phyloP scores from a whole-genome alignment of 2,888 invertebrate genomes.

The Macrophya alboannulata region DNA sequence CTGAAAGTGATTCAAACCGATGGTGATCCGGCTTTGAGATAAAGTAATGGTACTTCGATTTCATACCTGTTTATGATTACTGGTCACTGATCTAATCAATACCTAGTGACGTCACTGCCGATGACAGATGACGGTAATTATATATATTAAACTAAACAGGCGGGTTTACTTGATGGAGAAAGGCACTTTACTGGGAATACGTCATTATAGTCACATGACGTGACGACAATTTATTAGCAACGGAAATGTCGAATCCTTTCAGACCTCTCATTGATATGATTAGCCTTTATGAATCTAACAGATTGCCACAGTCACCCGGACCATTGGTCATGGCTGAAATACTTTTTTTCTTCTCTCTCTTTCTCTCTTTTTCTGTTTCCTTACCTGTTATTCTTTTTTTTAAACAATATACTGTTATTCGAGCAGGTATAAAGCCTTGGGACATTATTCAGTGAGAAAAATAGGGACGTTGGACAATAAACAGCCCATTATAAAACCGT shows the following conservation, averaged over 20 bases:
- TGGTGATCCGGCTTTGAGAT: neutral
- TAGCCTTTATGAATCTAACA: neutral
- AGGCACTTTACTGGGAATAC: conserved; percentile 16
- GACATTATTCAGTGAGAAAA: neutral
- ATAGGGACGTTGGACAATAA: conserved; percentile 35
- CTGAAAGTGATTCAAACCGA: neutral
- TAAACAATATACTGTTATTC: conserved; percentile 1
- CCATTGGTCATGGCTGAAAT: conserved; percentile 6
- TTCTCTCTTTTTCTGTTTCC: too few species aligned
- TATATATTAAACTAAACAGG: neutral
- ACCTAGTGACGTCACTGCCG: conserved; percentile 27
- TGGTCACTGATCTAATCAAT: conserved; percentile 26
- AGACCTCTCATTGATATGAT: conserved; percentile 1
- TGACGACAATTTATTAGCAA: neutral
- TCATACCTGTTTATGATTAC: neutral
- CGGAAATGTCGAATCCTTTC: neutral
- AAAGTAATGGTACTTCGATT: neutral
- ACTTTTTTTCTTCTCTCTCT: neutral
- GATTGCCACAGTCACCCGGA: neutral
- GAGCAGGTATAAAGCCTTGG: neutral
- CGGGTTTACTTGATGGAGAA: neutral
- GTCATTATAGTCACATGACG: conserved; percentile 9
- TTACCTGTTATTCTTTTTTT: neutral
- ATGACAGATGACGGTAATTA: conserved; percentile 25
- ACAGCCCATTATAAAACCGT: conserved; percentile 4